Conservation (phyloP, 2,797 vertebrate species). For the Limosa lapponica region DNA sequence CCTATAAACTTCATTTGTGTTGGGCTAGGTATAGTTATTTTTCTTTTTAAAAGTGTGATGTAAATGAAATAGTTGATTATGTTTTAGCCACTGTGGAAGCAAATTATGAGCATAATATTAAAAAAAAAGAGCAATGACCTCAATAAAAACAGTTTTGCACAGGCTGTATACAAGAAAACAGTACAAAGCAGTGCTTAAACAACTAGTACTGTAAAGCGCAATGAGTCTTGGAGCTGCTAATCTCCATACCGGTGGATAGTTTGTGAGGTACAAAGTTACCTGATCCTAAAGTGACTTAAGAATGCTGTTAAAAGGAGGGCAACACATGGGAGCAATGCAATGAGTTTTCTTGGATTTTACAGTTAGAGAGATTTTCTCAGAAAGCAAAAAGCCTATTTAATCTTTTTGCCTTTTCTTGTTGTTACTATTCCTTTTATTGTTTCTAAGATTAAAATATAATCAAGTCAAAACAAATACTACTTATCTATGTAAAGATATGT, state of each 20-base stretch:
- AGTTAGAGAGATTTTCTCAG: not conserved
- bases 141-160: slow-evolving; percentile 59
- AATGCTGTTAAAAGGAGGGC: not conserved
- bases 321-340: not conserved
- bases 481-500: not conserved
- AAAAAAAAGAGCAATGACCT: slow-evolving; percentile 49
- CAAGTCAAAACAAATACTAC: not conserved
- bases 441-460: not conserved
- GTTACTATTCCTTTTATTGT: not conserved
- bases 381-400: not conserved
- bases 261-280: slow-evolving; percentile 3
- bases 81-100: slow-evolving; percentile 54
- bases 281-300: slow-evolving; percentile 25
- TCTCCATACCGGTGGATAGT: not conserved
- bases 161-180: slow-evolving; percentile 13
- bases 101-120: slow-evolving; percentile 48
- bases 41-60: slow-evolving; percentile 43
- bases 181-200: not conserved
- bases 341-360: not conserved
- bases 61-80: slow-evolving; percentile 58
- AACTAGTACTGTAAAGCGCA: slow-evolving; percentile 18
- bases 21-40: not conserved
- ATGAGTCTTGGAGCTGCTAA: slow-evolving; percentile 9
- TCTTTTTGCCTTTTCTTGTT: not conserved
- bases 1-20: not conserved